phyloP scores from a whole-genome alignment of 2,113 vertebrate genomes.

The Nicator chloris region DNA sequence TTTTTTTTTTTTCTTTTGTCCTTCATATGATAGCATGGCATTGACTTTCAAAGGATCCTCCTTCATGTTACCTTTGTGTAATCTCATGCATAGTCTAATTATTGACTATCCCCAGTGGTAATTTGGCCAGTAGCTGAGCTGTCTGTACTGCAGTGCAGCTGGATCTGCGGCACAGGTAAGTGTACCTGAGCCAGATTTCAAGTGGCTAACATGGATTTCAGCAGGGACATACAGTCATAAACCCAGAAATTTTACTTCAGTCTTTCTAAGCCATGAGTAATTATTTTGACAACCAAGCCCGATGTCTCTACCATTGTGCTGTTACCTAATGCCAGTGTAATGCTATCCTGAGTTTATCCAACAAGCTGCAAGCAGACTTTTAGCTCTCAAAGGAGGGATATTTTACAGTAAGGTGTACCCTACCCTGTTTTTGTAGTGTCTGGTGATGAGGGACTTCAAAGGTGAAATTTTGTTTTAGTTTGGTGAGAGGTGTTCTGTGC shows the following conservation, averaged over 20 bases:
- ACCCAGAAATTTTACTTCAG: neutral
- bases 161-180: neutral
- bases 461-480: neutral
- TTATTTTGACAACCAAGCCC: neutral
- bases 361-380: neutral
- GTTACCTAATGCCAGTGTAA: neutral
- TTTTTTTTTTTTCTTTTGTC: neutral
- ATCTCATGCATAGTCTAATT: conserved; percentile 27
- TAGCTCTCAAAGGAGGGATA: neutral
- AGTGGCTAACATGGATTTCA: neutral
- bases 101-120: conserved; percentile 1
- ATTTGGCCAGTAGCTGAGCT: neutral
- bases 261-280: neutral
- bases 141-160: neutral
- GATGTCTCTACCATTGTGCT: neutral
- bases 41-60: neutral
- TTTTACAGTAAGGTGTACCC: neutral
- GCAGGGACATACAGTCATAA: neutral
- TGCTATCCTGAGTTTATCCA: neutral
- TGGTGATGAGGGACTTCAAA: neutral
- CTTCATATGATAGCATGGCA: neutral
- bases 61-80: neutral
- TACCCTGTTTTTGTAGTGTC: neutral
- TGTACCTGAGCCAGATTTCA: neutral
- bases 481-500: neutral